phyloP scores from a whole-genome alignment of 1,140 invertebrate species.

The Mercenaria mercenaria region DNA sequence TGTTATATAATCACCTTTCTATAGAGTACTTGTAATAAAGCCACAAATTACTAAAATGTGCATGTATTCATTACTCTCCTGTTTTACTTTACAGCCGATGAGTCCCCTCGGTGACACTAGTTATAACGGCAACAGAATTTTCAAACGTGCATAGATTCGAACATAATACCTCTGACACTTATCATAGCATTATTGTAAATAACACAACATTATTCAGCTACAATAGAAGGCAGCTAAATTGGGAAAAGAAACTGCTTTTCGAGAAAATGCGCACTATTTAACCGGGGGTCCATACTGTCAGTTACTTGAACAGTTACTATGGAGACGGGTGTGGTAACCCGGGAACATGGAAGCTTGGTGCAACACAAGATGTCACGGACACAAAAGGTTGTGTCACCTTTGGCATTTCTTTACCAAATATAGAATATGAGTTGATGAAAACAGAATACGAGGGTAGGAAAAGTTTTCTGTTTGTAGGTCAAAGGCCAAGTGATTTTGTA shows the following conservation, averaged over 20 bases:
- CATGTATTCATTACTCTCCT: too few species aligned
- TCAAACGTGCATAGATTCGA: too few species aligned
- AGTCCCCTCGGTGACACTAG: neutral
- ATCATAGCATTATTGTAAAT: too few species aligned
- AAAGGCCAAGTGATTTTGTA: conserved; percentile 70
- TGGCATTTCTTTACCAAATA: conserved; percentile 87
- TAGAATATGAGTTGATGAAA: conserved; percentile 87
- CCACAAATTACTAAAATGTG: too few species aligned
- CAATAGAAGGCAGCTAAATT: too few species aligned
- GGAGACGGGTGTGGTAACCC: conserved; percentile 77
- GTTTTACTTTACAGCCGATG: neutral
- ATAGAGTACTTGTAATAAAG: too few species aligned
- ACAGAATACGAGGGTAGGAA: conserved; percentile 84
- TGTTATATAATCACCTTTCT: too few species aligned
- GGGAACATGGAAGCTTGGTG: conserved; percentile 82
- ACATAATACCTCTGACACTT: too few species aligned
- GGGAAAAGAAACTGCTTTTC: too few species aligned
- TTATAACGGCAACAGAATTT: neutral
- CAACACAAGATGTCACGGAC: conserved; percentile 87
- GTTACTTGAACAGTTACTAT: conserved; percentile 79
- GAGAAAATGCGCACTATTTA: too few species aligned
- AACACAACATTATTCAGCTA: too few species aligned
- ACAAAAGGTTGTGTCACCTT: conserved; percentile 87
- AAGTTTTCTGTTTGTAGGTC: conserved; percentile 71
- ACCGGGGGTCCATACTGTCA: conserved; percentile 83